A percentile compares a stretch with the other conserved stretches of the same genome.
These are phyloP conservation scores for Cheilosia impressa DNA, from an alignment of 2,888 invertebrate species.

Conservation along the genomic window DNA sequence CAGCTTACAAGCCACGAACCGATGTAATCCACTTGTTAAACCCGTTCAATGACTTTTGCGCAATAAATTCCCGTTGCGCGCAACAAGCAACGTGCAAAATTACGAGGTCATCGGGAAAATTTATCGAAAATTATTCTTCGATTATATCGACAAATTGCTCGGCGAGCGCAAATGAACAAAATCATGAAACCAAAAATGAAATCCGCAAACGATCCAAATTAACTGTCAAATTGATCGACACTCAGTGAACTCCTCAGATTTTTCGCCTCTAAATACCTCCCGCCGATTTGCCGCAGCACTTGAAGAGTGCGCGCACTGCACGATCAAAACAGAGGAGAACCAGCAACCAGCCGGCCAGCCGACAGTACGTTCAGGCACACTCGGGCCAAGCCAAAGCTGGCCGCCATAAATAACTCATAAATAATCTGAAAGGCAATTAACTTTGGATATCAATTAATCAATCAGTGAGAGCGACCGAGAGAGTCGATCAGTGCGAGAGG, in stretches of 20 bases:
- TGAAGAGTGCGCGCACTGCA: slow-evolving; percentile 63
- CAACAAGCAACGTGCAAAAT: slow-evolving; percentile 1
- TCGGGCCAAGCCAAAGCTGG: slow-evolving; percentile 46
- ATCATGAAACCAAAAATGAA: slow-evolving; percentile 43
- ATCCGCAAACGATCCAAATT: slow-evolving; percentile 69
- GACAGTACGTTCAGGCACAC: neutral
- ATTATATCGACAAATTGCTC: slow-evolving; percentile 69
- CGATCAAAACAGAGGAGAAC: slow-evolving; percentile 60
- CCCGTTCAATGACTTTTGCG: neutral
- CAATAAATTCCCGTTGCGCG: slow-evolving; percentile 13
- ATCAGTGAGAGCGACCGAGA: slow-evolving; percentile 78
- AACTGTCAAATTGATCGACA: slow-evolving; percentile 74
- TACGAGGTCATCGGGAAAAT: slow-evolving; percentile 56
- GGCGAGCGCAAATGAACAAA: slow-evolving; percentile 28
- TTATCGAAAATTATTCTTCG: slow-evolving; percentile 58
- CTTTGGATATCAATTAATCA: slow-evolving; percentile 81
- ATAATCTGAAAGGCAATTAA: slow-evolving; percentile 80
- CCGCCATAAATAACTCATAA: slow-evolving; percentile 78
- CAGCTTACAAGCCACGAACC: neutral
- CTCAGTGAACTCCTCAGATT: slow-evolving; percentile 56
- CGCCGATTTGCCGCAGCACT: slow-evolving; percentile 28
- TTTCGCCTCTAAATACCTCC: slow-evolving; percentile 8
- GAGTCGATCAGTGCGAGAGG: slow-evolving; percentile 66
- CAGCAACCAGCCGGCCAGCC: slow-evolving; percentile 1
- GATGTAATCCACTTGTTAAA: slow-evolving; percentile 4